phyloP scores from a whole-genome alignment of 2,888 invertebrate genomes.

The Scaptomyza reducta region DNA sequence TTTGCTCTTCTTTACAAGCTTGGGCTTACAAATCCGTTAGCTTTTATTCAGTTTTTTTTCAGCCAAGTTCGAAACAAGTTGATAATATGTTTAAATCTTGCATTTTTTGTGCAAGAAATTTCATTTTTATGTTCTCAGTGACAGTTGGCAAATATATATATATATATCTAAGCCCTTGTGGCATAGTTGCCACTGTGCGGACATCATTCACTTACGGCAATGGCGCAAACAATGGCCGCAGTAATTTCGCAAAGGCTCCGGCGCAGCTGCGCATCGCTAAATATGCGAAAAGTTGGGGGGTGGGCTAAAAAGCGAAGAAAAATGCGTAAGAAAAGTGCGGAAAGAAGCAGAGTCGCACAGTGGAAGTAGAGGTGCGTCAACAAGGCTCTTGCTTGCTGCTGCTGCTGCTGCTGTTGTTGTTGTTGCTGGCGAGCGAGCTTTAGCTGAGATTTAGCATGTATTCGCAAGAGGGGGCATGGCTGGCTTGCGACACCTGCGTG shows the following conservation, averaged over 20 bases:
- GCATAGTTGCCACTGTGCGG: constrained; percentile 28
- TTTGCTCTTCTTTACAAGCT: too few species aligned
- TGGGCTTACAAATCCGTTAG: too few species aligned
- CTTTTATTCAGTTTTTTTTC: too few species aligned
- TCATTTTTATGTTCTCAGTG: background rate
- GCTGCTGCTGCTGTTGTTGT: background rate
- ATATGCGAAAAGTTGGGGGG: constrained; percentile 31
- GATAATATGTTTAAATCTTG: background rate
- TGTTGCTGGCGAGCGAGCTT: constrained; percentile 28
- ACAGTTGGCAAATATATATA: background rate
- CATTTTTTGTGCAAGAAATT: background rate
- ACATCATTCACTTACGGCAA: constrained; percentile 28
- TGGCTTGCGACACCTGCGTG: constrained; percentile 59
- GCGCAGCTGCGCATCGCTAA: constrained; percentile 54
- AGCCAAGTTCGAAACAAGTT: background rate
- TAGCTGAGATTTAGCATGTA: constrained; percentile 53
- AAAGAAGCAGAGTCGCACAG: background rate
- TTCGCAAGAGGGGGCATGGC: background rate
- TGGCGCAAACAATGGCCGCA: constrained; percentile 58
- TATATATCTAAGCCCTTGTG: background rate
- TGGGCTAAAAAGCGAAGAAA: background rate
- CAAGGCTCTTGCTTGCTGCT: constrained; percentile 35
- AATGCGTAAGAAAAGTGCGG: background rate
- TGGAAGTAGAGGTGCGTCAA: constrained; percentile 51
- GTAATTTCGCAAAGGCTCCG: constrained; percentile 65